Base-by-base conservation (phyloP, 2,797 vertebrate species). In the Helostoma temminkii region DNA sequence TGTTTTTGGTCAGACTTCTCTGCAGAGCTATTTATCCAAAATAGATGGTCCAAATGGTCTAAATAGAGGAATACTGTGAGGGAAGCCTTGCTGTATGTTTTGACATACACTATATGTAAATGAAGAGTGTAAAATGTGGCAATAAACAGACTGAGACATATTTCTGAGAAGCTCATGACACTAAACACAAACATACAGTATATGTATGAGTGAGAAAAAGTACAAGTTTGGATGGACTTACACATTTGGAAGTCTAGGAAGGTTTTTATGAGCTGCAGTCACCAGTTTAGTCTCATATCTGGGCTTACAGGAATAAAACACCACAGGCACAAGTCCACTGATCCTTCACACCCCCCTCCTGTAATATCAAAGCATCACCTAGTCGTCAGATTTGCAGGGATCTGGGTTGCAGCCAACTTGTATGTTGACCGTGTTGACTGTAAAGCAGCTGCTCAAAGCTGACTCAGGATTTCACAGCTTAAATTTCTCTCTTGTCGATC, bases 381-480 rank as follows among this genome's bases (percentile, higher is more conserved):
- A 52, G 42, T 62, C 26, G 39, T 28, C 1, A 48, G 79, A 77
- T 87, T 80, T 75, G 83, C 60, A 11, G 66, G 48, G 52, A 78
- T 80, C 52, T 86, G 72, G 76, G 80, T 28, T 63, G 24, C 71
- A 66, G 77, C 83, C 80, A 58, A 60, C 52, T 55, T n/a, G 55
- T 76, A 71, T 76, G 72, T 75, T 77, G 77, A 79, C 68, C 36
- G 24, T 62, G 77, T 77, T 65, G 81, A 89, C 85, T 85, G 80
- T 80, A 87, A 88, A 91, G 85, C 88, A 86, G 76, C 85, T 85
- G 85, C 80, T 90, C 14, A 4, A 42, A 71, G 82, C 84, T 88
- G 91, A 91, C 84, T 90, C 86, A 78, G 82, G 67, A 73, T 87
- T 76, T 88, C 85, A 81, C 85, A 52, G 78, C 83, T 86, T 70